Evolutionary conservation across 2,797 vertebrate species (phyloP), one percentile per base, ranked within the genome.

Genomic region (Myotis daubentonii): DNA sequence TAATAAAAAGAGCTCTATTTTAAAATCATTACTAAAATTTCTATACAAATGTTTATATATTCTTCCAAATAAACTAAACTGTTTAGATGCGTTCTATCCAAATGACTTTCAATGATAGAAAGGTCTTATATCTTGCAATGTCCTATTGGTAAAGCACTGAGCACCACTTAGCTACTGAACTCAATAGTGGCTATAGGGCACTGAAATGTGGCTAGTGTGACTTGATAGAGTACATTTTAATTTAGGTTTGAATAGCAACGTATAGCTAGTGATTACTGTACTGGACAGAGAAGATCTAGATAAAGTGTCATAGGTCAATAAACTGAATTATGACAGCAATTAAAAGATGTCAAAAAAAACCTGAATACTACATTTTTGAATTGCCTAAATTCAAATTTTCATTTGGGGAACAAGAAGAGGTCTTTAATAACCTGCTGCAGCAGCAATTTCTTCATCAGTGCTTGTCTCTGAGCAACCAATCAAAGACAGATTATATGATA

Each of bases 401-500:
- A 66, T 57, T n/a, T 85, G 0, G 60, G 41, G 78, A 97, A 93
- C 49, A 53, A 88, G 16, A 93, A 91, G 41, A 94, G 38, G 94
- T 88, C 75, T 95, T 91, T 95, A 95, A 96, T 95, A 97, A 99
- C 99, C 99, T 99, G 99, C 99, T 84, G 99, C 98, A n/a, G 94
- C 9, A 86, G 98, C 44, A 92, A 99, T 97, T 96, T 99, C 99
- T 28, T 99, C 98, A 93, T 98, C 98, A 0, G 98, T 98, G 97
- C 98, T 99, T 98, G 96, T 98, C 66, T 99, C 99, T 36, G 99
- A 98, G 95, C 99, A 99, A 95, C 99, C 98, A 87, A 99, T 99
- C 96, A 99, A 98, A 94, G 99, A 97, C 89, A 99, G 97, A 93
- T 99, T 98, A 96, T 99, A 99, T 22, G 99, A 99, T 87, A 99